Evolutionary conservation across 2,888 invertebrate genomes (phyloP), one percentile per base, ranked within the genome.

Genomic region (Candidula unifasciata): DNA sequence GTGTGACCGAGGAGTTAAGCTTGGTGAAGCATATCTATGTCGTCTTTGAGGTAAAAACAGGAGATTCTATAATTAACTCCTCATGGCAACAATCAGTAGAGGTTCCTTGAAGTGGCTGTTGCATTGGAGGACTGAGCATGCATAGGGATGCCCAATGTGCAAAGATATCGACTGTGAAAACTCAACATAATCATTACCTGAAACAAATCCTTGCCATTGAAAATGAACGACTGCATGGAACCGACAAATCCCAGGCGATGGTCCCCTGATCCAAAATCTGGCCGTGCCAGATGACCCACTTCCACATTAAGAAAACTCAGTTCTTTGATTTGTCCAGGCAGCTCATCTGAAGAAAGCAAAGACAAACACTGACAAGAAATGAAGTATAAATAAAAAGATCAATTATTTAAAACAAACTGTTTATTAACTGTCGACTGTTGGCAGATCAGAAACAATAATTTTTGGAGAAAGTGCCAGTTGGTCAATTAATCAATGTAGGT

Each of bases 181-280:
- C 44, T 44, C 13, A 13, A 6, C 6, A 10, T 13, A 69, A 35
- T 27, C 13, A 21, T 27, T 69, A 80, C 84, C 74, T 87, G 80
- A 87, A 97, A 96, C 92, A 96, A 96, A 85, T 96, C 94, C 91
- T 96, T 93, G 88, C 97, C 97, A 93, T 99, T 99, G 94, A 98
- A 97, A 88, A 97, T 96, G 93, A 98, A 96, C 92, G 97, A 97
- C 93, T 98, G 98, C 91, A 99, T 96, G 92, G 97, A 96, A 0
- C 98, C 98, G 68, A 97, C 96, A 92, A 98, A 98, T 91, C 97
- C 97, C 21, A 88, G 85, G 54, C 80, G 73, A 10, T 57, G 57
- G 2, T 27, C 30, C 2, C 6, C 24, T 33, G 24, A 73, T 24
- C 85, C 85, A 57, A 87, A 87, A 76, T 89, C 89, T 57, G 89